Percentiles rank a stretch among this genome's conserved stretches.
phyloP scores from a whole-genome alignment of 2,797 vertebrate genomes.

The Kryptopterus vitreolus region DNA sequence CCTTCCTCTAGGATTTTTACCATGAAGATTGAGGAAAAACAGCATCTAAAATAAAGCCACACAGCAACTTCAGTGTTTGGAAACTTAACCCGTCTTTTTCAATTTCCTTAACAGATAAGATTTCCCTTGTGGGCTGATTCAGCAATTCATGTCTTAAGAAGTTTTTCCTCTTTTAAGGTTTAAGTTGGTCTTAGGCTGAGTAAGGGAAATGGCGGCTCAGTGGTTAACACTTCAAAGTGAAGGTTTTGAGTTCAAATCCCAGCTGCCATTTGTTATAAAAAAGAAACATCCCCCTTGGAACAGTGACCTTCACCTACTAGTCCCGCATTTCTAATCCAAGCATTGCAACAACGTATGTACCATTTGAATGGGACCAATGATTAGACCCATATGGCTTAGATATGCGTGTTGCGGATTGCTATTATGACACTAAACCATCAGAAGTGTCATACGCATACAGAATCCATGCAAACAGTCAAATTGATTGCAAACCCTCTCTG shows the following conservation, averaged over 20 bases:
- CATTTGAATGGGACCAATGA: conserved; percentile 4
- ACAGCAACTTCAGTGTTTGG: conserved; percentile 14
- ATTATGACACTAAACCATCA: conserved; percentile 18
- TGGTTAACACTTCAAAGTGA: neutral
- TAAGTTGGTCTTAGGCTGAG: neutral
- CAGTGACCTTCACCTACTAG: conserved; percentile 6
- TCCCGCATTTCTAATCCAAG: conserved; percentile 8
- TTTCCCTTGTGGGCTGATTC: conserved; percentile 4
- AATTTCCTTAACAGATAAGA: conserved; percentile 16
- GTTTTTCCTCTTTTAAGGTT: neutral
- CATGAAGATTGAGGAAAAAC: conserved; percentile 6
- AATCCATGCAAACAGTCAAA: neutral
- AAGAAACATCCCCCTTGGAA: neutral
- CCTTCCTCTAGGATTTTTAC: conserved; percentile 16
- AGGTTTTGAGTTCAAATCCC: neutral
- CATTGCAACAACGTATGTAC: conserved; percentile 21
- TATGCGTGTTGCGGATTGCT: conserved; percentile 16
- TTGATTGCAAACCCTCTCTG: neutral
- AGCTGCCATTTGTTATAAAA: neutral
- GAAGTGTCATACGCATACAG: neutral
- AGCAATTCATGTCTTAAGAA: neutral
- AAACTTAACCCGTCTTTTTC: neutral
- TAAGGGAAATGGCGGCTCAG: neutral
- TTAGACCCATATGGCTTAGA: conserved; percentile 10
- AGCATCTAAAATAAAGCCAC: neutral